Percentiles rank a stretch among this genome's conserved stretches.
phyloP scores from a whole-genome alignment of 2,797 vertebrate genomes.

The Dromococcyx pavoninus region DNA sequence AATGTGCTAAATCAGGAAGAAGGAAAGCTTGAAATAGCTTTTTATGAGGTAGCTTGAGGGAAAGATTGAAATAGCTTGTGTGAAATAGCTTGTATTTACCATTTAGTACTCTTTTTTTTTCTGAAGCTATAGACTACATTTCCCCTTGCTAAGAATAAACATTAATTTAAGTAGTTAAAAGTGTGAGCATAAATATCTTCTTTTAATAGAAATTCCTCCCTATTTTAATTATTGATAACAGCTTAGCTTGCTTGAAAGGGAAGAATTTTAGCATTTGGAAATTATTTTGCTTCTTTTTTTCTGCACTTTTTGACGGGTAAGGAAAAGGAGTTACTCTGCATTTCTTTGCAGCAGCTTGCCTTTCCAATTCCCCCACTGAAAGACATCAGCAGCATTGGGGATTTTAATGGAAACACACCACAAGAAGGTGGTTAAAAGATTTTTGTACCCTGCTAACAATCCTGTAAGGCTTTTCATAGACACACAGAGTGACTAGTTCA shows the following conservation, averaged over 20 bases:
- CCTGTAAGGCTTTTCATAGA: background rate
- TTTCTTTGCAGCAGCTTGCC: background rate
- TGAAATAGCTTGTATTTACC: slow-evolving; percentile 7
- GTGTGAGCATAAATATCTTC: background rate
- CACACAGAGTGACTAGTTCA: background rate
- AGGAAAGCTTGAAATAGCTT: slow-evolving; percentile 4
- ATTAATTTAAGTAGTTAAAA: background rate
- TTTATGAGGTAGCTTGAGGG: background rate
- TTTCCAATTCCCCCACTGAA: background rate
- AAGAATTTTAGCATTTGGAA: background rate
- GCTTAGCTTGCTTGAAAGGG: background rate
- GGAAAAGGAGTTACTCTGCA: background rate
- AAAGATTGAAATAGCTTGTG: background rate
- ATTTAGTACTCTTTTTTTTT: background rate
- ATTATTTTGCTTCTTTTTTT: background rate
- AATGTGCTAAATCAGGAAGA: background rate
- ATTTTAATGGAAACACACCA: background rate
- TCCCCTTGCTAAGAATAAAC: background rate
- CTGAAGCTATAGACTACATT: background rate
- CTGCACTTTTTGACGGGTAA: background rate
- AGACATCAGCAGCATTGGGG: fast-evolving
- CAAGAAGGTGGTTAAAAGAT: background rate
- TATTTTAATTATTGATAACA: background rate
- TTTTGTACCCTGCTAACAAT: background rate
- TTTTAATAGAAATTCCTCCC: background rate